Conservation (phyloP, 1,140 invertebrate species). For the Lasioglossum albipes region DNA sequence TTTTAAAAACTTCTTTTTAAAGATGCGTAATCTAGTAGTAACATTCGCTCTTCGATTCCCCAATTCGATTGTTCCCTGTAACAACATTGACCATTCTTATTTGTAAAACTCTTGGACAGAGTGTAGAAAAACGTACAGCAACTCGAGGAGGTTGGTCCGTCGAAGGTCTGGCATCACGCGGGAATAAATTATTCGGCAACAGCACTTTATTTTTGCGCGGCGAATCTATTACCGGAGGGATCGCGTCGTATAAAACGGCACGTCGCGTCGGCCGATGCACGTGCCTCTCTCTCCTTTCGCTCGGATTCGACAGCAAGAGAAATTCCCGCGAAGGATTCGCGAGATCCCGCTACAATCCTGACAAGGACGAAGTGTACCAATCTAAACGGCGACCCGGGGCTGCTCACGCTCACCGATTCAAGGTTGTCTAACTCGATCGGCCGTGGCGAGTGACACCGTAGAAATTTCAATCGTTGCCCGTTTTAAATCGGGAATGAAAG, state of each 20-base stretch:
- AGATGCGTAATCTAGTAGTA: too few species aligned
- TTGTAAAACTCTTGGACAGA: too few species aligned
- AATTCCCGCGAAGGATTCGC: background rate
- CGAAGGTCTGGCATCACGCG: background rate
- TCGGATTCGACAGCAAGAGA: background rate
- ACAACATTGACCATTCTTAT: too few species aligned
- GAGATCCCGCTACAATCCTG: slow-evolving; percentile 19
- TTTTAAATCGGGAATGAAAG: slow-evolving; percentile 59
- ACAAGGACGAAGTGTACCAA: slow-evolving; percentile 26
- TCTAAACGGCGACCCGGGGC: slow-evolving; percentile 6
- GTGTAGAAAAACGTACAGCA: too few species aligned
- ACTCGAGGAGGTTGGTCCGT: too few species aligned
- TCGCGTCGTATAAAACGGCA: background rate
- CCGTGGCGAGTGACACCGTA: slow-evolving; percentile 17
- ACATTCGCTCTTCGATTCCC: too few species aligned
- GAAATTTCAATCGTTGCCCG: slow-evolving; percentile 49
- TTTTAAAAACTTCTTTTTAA: too few species aligned
- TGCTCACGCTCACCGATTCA: slow-evolving; percentile 38
- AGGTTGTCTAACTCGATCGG: slow-evolving; percentile 41
- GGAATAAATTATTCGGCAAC: background rate
- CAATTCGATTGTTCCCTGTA: too few species aligned
- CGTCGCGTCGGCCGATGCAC: background rate
- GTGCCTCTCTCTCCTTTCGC: background rate
- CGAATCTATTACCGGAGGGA: background rate
- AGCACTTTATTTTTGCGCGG: background rate